Conservation (phyloP, 2,888 invertebrate species). For the Himalopsyche anomala region DNA sequence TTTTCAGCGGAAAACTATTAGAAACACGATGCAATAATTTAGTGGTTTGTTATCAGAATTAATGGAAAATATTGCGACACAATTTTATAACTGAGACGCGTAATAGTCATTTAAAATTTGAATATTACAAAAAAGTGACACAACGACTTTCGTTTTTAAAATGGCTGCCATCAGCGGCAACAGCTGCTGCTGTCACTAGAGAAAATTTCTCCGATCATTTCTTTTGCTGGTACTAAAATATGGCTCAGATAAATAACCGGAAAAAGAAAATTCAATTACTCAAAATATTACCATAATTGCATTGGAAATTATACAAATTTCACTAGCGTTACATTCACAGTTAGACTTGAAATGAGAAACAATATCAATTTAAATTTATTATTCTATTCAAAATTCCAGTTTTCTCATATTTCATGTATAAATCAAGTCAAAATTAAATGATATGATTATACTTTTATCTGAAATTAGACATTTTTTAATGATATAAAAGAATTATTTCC, state of each 20-base stretch:
- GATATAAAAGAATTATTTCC: too few relatives aligned
- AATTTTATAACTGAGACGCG: constrained; percentile 32
- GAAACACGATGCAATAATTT: neutral
- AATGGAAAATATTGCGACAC: constrained; percentile 36
- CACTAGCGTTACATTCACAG: too few relatives aligned
- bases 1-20: too few relatives aligned
- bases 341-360: too few relatives aligned
- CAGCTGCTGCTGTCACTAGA: constrained; percentile 18
- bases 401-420: too few relatives aligned
- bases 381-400: too few relatives aligned
- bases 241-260: neutral
- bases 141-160: constrained; percentile 39
- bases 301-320: too few relatives aligned
- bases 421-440: too few relatives aligned
- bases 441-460: too few relatives aligned
- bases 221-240: neutral
- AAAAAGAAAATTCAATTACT: constrained; percentile 1
- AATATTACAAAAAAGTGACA: constrained; percentile 43
- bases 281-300: too few relatives aligned
- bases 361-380: too few relatives aligned
- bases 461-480: too few relatives aligned
- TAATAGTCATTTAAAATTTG: constrained; percentile 9
- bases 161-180: constrained; percentile 11
- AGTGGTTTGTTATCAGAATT: neutral
- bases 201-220: neutral